A percentile compares a stretch with the other conserved stretches of the same genome.
phyloP scores from a whole-genome alignment of 2,797 vertebrate species.

The Bradypus variegatus region DNA sequence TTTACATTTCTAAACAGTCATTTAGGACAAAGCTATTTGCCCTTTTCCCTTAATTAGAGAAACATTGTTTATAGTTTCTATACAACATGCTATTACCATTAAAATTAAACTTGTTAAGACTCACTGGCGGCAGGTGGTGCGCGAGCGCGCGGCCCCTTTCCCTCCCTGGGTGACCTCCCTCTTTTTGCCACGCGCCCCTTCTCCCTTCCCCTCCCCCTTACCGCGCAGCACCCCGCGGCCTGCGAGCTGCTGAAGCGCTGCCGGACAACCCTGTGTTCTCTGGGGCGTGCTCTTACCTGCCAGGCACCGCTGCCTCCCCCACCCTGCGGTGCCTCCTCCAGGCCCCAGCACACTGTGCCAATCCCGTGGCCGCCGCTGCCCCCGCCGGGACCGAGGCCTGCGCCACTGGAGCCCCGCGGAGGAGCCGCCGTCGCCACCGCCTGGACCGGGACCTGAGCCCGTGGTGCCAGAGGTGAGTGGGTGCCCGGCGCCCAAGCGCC shows the following conservation, averaged over 20 bases:
- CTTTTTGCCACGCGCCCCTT: constrained; percentile 45
- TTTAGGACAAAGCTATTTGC: too few species aligned
- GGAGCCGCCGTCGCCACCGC: too few species aligned
- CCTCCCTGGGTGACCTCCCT: neutral
- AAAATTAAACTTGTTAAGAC: too few species aligned
- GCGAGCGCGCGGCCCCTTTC: constrained; percentile 19
- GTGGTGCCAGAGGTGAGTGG: too few species aligned
- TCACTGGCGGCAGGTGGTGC: neutral
- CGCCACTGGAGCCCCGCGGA: too few species aligned
- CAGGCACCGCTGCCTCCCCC: constrained; percentile 33
- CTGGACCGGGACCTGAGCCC: too few species aligned
- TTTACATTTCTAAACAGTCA: too few species aligned
- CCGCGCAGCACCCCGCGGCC: constrained; percentile 56
- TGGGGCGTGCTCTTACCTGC: constrained; percentile 54
- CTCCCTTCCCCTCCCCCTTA: constrained; percentile 59
- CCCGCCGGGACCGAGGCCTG: constrained; percentile 65
- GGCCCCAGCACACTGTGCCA: constrained; percentile 28
- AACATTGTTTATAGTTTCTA: too few species aligned
- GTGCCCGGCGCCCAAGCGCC: too few species aligned
- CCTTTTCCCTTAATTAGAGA: too few species aligned
- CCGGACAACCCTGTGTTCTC: constrained; percentile 8
- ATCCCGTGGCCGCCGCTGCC: constrained; percentile 37
- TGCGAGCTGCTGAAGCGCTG: constrained; percentile 38
- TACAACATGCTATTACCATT: too few species aligned
- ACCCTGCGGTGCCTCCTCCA: constrained; percentile 38